phyloP scores from a whole-genome alignment of 2,797 vertebrate genomes.

The Eremophila alpestris region DNA sequence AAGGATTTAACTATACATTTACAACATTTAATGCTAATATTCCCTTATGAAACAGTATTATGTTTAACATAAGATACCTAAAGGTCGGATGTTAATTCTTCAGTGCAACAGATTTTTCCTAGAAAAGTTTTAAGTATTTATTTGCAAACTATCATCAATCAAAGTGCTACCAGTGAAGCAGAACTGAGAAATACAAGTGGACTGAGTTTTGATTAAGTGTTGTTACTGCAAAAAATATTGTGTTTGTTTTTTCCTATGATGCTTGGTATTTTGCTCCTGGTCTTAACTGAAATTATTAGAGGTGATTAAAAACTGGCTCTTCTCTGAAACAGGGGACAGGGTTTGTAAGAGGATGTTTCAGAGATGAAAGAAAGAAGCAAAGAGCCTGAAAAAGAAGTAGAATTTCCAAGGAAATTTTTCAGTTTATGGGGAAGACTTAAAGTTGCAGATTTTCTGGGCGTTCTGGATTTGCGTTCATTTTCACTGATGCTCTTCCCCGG shows the following conservation, averaged over 20 bases:
- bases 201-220: neutral
- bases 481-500: neutral
- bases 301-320: neutral
- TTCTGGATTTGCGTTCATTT: neutral
- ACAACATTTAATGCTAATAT: neutral
- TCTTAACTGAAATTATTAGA: neutral
- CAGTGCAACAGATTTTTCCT: neutral
- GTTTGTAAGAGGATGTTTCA: neutral
- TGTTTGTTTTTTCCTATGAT: neutral
- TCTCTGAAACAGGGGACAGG: neutral
- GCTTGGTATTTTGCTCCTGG: neutral
- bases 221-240: neutral
- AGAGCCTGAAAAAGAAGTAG: neutral
- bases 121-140: neutral
- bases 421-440: neutral
- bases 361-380: neutral
- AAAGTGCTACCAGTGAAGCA: neutral
- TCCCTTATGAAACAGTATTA: neutral
- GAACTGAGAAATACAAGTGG: neutral
- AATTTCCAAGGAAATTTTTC: neutral
- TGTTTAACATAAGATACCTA: neutral
- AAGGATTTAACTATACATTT: neutral
- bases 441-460: neutral
- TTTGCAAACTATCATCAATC: neutral
- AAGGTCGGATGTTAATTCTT: neutral